These are phyloP conservation scores for Zygogramma bicolorata DNA, from an alignment of 2,888 invertebrate genomes.

Conservation along the genomic window DNA sequence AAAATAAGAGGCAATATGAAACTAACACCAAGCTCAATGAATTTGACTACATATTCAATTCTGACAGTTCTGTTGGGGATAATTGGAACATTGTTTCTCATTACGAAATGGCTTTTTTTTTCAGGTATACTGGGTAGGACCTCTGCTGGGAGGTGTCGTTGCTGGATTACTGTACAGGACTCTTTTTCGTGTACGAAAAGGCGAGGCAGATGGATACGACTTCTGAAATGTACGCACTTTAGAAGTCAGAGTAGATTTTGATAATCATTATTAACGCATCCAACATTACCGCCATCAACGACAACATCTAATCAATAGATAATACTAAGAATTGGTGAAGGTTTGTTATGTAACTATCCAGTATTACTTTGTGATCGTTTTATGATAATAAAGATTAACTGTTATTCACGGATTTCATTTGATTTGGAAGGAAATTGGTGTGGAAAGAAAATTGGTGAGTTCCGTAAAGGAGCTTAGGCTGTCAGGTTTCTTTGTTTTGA, in stretches of 20 bases:
- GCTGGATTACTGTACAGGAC: slow-evolving; percentile 72
- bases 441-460: no score
- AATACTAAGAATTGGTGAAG: background rate
- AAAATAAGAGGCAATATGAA: no score
- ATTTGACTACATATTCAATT: no score
- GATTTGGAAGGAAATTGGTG: no score
- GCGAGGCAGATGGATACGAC: slow-evolving; percentile 80
- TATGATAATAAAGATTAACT: background rate
- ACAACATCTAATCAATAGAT: background rate
- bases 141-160: slow-evolving; percentile 70
- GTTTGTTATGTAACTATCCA: background rate
- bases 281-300: background rate
- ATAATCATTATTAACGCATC: background rate
- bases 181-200: slow-evolving; percentile 76
- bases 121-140: slow-evolving; percentile 76
- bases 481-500: no score
- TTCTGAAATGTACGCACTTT: slow-evolving; percentile 67
- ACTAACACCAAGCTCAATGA: no score
- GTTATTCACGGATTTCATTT: no score
- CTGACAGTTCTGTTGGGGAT: no score
- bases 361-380: background rate
- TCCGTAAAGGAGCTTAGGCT: no score
- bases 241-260: background rate
- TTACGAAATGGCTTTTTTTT: no score
- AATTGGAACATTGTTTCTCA: no score